Evolutionary conservation across 2,113 vertebrate genomes (phyloP).

Genomic region (Mugil cephalus): DNA sequence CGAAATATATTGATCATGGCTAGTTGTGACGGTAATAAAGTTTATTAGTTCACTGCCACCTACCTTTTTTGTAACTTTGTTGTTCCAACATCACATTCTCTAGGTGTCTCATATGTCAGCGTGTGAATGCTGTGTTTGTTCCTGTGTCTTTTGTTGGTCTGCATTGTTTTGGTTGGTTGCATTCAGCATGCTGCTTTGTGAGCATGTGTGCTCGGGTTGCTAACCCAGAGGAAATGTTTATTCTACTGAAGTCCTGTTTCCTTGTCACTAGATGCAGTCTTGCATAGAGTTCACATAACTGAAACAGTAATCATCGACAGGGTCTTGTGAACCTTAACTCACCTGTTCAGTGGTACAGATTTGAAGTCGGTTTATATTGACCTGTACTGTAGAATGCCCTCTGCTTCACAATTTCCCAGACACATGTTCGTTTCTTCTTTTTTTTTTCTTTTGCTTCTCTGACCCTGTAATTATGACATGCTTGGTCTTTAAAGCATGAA

Average conservation of each 20-base stretch:
- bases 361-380: no score
- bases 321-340: not conserved
- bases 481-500: slow-evolving; percentile 39
- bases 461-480: slow-evolving; percentile 58
- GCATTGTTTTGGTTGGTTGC: slow-evolving; percentile 64
- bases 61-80: slow-evolving; percentile 34
- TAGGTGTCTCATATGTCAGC: slow-evolving; percentile 47
- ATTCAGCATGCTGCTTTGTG: slow-evolving; percentile 49
- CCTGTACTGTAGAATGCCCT: no score
- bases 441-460: slow-evolving; percentile 42
- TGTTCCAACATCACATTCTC: slow-evolving; percentile 45
- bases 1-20: no score
- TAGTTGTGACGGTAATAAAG: not conserved
- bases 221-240: slow-evolving; percentile 48
- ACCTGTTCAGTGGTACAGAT: not conserved
- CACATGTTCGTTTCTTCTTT: not conserved
- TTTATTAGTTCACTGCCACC: slow-evolving; percentile 13
- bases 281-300: not conserved
- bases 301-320: not conserved
- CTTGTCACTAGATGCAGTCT: slow-evolving; percentile 46
- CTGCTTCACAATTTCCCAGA: not conserved
- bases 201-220: slow-evolving; percentile 29
- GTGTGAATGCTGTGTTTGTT: slow-evolving; percentile 70
- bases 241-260: slow-evolving; percentile 44
- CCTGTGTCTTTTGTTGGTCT: slow-evolving; percentile 66